phyloP scores from a whole-genome alignment of 2,888 invertebrate species.

The Leuctra nigra region DNA sequence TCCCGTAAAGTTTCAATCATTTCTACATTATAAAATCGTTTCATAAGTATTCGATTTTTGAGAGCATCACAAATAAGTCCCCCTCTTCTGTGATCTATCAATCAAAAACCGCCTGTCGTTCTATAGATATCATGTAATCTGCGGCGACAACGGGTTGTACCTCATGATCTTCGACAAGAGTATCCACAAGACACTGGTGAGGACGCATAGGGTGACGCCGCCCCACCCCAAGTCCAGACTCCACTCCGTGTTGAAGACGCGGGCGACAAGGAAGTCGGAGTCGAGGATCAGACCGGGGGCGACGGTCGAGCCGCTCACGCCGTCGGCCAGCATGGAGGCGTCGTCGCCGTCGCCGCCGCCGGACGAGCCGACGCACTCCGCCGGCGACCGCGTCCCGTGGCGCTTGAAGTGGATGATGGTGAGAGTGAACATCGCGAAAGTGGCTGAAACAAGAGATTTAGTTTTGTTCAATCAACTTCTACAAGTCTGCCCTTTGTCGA shows the following conservation, averaged over 20 bases:
- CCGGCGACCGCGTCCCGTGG: conserved; percentile 49
- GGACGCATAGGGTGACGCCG: conserved; percentile 73
- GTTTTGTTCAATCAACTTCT: no score
- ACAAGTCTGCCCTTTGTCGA: no score
- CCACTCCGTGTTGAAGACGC: conserved; percentile 74
- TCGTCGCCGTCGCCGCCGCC: conserved; percentile 34
- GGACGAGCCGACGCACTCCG: conserved; percentile 43
- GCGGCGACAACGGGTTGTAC: conserved; percentile 60
- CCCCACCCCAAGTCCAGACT: conserved; percentile 81
- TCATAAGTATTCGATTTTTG: neutral
- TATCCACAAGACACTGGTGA: conserved; percentile 81
- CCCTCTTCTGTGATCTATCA: neutral
- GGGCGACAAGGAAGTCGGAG: conserved; percentile 43
- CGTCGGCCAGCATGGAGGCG: conserved; percentile 30
- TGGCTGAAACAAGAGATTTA: no score
- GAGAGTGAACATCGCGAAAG: conserved; percentile 84
- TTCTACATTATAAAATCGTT: neutral
- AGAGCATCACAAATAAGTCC: neutral
- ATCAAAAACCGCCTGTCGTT: neutral
- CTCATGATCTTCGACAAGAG: conserved; percentile 85
- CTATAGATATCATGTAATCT: conserved; percentile 22
- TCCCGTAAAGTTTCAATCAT: no score
- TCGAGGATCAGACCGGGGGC: conserved; percentile 28
- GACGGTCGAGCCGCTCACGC: conserved; percentile 27
- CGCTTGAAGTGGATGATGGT: conserved; percentile 91